These are phyloP conservation scores for Lemur catta DNA, from an alignment of 2,797 vertebrate genomes.

Conservation along the genomic window DNA sequence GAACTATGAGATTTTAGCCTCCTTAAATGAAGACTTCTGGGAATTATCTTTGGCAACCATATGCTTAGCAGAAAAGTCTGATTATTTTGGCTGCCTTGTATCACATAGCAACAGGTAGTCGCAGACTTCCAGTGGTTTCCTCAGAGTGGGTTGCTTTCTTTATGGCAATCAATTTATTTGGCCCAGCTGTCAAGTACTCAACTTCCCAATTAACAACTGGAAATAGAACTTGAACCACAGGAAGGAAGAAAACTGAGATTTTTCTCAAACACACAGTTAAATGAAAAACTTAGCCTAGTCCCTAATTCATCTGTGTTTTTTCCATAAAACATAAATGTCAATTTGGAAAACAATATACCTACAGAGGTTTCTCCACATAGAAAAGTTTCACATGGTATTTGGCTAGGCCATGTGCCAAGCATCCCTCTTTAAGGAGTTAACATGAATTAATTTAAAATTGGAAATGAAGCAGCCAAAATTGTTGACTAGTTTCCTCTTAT, in stretches of 20 bases:
- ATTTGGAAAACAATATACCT: slow-evolving; percentile 45
- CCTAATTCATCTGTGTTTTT: not conserved
- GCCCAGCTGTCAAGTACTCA: slow-evolving; percentile 1
- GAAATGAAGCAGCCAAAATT: slow-evolving; percentile 38
- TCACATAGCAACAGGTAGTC: slow-evolving; percentile 39
- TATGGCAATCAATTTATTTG: not conserved
- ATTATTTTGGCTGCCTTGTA: slow-evolving; percentile 6
- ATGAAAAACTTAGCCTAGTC: slow-evolving; percentile 19
- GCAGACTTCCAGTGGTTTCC: not conserved
- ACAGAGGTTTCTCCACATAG: not conserved
- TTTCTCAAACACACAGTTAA: slow-evolving; percentile 47
- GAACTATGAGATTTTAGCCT: not conserved
- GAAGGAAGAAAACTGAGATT: slow-evolving; percentile 46
- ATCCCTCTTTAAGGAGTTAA: not conserved
- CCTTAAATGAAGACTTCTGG: not conserved
- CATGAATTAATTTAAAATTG: slow-evolving; percentile 39
- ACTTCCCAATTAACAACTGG: slow-evolving; percentile 43
- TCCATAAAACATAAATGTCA: slow-evolving; percentile 24
- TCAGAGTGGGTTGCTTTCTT: slow-evolving; percentile 4
- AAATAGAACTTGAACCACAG: slow-evolving; percentile 34
- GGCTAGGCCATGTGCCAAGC: not conserved
- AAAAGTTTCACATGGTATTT: not conserved
- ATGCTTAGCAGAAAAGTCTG: not conserved
- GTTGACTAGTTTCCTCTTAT: slow-evolving; percentile 41
- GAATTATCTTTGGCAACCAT: slow-evolving; percentile 40